Conservation (phyloP, 2,797 vertebrate species). For the Toxotes lorentzi region DNA sequence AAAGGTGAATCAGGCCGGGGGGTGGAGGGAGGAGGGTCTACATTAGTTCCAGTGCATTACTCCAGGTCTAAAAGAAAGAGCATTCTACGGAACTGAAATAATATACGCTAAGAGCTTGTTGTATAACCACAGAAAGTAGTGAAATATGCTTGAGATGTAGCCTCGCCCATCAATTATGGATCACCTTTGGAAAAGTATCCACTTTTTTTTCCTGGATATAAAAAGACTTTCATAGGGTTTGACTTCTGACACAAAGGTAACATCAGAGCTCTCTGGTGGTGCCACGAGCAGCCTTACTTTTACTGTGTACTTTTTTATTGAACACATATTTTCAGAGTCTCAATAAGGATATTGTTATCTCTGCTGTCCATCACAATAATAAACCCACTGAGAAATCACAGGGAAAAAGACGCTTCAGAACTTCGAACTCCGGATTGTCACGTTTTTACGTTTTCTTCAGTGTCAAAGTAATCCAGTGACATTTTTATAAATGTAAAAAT, state of each 20-base stretch:
- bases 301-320: background rate
- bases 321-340: background rate
- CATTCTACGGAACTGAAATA: conserved; percentile 63
- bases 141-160: conserved; percentile 63
- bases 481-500: background rate
- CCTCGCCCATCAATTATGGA: conserved; percentile 75
- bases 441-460: too few species aligned
- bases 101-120: conserved; percentile 67
- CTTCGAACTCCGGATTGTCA: background rate
- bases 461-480: too few species aligned
- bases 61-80: conserved; percentile 65
- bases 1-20: conserved; percentile 49
- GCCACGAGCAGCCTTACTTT: conserved; percentile 5
- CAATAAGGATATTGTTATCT: background rate
- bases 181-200: conserved; percentile 56
- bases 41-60: conserved; percentile 72
- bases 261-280: conserved; percentile 10
- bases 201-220: conserved; percentile 64
- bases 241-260: conserved; percentile 39
- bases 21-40: conserved; percentile 26
- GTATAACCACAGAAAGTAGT: conserved; percentile 58
- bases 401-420: background rate
- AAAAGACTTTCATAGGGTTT: conserved; percentile 36
- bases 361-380: background rate
- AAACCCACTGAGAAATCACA: background rate